These are phyloP conservation scores for Pedetes capensis DNA, from an alignment of 2,113 vertebrate genomes.

Conservation along the genomic window DNA sequence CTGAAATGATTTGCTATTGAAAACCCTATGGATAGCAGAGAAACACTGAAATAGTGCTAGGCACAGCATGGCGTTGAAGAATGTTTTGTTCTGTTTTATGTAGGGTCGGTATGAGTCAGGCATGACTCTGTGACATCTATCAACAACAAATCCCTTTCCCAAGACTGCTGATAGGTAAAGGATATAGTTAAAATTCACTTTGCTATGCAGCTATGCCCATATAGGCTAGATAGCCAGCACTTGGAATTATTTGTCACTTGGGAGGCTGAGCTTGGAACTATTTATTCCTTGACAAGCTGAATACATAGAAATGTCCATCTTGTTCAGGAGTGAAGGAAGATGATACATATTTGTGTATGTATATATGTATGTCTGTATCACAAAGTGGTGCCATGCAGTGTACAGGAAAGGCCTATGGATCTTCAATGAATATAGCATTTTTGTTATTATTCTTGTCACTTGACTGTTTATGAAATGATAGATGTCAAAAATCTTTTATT, in stretches of 20 bases:
- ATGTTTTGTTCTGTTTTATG: too few species aligned
- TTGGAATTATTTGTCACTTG: background rate
- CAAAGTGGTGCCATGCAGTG: background rate
- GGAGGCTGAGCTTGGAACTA: background rate
- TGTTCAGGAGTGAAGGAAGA: background rate
- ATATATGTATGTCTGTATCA: too few species aligned
- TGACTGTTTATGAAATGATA: background rate
- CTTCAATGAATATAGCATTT: background rate
- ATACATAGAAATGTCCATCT: background rate
- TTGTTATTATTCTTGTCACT: background rate
- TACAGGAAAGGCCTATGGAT: background rate
- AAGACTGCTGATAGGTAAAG: background rate
- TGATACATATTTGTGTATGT: too few species aligned
- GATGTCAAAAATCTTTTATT: background rate
- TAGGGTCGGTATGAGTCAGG: too few species aligned
- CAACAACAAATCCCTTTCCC: background rate
- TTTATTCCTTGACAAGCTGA: background rate
- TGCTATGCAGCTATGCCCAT: background rate
- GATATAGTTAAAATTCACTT: background rate
- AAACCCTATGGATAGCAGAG: too few species aligned
- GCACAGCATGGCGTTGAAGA: too few species aligned
- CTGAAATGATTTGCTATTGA: too few species aligned
- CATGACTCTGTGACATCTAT: too few species aligned
- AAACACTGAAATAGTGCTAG: too few species aligned
- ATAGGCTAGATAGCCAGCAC: background rate